Evolutionary conservation across 2,888 invertebrate species (phyloP), one percentile per base, ranked within the genome.

Genomic region (Watsonalla cultraria): DNA sequence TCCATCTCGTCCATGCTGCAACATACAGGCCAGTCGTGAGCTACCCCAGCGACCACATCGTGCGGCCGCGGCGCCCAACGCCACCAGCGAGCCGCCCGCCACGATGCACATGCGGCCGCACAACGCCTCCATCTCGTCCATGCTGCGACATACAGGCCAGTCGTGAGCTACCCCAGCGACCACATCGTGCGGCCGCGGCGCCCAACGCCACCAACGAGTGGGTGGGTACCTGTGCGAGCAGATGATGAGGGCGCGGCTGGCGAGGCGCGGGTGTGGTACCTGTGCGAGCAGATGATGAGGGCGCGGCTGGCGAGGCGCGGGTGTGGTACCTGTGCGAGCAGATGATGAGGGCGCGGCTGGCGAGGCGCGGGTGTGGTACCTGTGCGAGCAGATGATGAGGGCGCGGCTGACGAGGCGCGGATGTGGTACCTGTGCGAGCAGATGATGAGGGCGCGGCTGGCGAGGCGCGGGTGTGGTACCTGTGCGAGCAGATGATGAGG

Each of bases 1-100:
- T 96, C 96, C 86, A 96, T 96, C 87, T 97, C 96, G 77, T 96
- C 96, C 96, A 97, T 96, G 71, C 96, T 96, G 81, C 24, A 4
- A 24, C 24, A 24, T 24, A 24, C 24, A 24, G 24, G 24, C 24
- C 24, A 24, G 24, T 24, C 24, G 37, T 37, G 42, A 42, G 8
- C 42, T 42, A 11, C 5, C 42, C 11, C 11, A 8, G 8, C 37
- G 7, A 37, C 7, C 37, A 35, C 35, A 35, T 35, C 35, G 7
- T 6, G 35, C 35, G 59, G 94, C 93, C 57, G 94, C 93, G 56
- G 93, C 91, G 53, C 96, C 96, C 47, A 96, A 89, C 73, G 96
- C 96, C 61, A 93, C 92, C 64, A 96, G 86, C 68, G 92, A 90
- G 0, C 97, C 96, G 58, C 87, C 88, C 0, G 93, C 92, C 95